Conservation (phyloP, 2,888 invertebrate genomes). For the Danaus chrysippus region DNA sequence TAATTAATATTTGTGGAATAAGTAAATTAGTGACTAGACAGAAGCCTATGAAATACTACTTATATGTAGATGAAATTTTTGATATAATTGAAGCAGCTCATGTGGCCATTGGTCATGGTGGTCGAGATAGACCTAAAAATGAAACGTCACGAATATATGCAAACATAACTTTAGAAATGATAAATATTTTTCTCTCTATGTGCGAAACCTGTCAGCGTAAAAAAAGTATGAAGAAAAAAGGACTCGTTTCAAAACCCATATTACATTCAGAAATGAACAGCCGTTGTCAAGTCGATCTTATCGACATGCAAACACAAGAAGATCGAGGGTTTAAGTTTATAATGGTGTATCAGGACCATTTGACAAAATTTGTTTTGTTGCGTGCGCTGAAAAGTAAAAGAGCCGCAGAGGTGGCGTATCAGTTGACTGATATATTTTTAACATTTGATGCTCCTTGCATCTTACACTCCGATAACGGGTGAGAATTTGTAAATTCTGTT, state of each 20-base stretch:
- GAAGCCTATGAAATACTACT: constrained; percentile 4
- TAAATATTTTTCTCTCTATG: no score
- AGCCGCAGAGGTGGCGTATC: constrained; percentile 45
- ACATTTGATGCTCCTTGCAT: constrained; percentile 49
- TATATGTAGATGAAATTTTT: constrained; percentile 7
- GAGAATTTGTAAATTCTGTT: constrained; percentile 42
- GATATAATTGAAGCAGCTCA: no score
- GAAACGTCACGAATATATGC: no score
- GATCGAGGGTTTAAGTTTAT: neutral
- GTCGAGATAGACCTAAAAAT: no score
- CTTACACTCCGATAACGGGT: constrained; percentile 45
- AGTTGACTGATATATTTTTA: constrained; percentile 47
- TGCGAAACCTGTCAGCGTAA: no score
- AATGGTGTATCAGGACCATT: neutral
- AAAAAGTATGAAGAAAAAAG: no score
- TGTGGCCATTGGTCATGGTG: no score
- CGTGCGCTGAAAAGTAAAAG: constrained; percentile 40
- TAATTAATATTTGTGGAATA: constrained; percentile 19
- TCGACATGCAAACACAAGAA: constrained; percentile 5
- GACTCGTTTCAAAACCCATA: constrained; percentile 4
- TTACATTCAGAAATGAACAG: constrained; percentile 9
- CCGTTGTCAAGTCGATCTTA: constrained; percentile 7
- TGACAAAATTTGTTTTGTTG: constrained; percentile 19
- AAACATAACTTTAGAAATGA: no score
- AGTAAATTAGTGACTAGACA: constrained; percentile 14